Percentiles rank a stretch among this genome's conserved stretches.
Conservation (phyloP, 2,113 vertebrate species). For the Alouatta palliata region DNA sequence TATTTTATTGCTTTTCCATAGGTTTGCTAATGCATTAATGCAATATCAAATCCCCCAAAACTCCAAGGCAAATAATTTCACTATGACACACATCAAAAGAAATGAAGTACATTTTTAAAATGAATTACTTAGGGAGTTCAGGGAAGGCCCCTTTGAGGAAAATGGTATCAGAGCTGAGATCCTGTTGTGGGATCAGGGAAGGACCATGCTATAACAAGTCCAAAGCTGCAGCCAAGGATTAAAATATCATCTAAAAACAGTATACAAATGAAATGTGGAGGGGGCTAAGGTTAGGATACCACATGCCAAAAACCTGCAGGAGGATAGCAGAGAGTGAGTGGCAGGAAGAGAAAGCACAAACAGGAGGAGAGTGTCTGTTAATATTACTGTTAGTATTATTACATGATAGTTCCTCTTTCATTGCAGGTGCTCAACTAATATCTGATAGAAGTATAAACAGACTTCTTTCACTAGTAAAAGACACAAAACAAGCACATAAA, state of each 20-base stretch:
- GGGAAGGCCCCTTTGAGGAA: background rate
- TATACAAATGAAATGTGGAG: background rate
- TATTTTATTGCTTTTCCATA: background rate
- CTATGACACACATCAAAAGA: background rate
- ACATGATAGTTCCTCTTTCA: background rate
- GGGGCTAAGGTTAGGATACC: fast-evolving
- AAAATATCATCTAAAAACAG: background rate
- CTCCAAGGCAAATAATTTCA: background rate
- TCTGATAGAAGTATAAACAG: background rate
- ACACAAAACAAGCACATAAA: background rate
- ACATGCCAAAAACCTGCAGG: background rate
- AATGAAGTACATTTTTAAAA: background rate
- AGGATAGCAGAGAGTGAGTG: background rate
- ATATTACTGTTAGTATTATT: no score
- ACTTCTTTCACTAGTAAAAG: background rate
- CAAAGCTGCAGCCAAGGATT: background rate
- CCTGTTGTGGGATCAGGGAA: no score
- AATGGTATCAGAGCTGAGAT: background rate
- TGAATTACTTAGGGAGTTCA: background rate
- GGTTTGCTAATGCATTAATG: background rate
- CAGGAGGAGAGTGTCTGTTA: no score
- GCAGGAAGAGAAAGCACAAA: background rate
- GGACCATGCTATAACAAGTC: background rate
- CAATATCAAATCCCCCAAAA: background rate
- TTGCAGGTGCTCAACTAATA: background rate